These are phyloP conservation scores for Adelphocoris suturalis DNA, from an alignment of 2,888 invertebrate genomes.

Conservation along the genomic window DNA sequence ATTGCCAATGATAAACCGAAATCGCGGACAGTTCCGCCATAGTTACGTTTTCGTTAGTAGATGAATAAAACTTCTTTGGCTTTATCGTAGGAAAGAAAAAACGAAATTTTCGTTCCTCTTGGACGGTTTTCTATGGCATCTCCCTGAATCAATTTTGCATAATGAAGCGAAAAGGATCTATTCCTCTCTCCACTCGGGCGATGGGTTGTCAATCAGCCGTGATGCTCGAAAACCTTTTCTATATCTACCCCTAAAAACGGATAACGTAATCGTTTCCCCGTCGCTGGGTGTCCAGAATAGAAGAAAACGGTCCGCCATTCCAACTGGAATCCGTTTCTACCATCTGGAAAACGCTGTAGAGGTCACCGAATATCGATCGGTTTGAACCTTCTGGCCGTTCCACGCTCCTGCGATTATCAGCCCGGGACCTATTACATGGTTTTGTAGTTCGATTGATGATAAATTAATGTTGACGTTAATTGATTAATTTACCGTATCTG, in stretches of 20 bases:
- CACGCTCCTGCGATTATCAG: not conserved
- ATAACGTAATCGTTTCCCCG: conserved; percentile 6
- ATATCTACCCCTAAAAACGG: not conserved
- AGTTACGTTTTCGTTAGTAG: no score
- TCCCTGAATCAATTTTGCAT: no score
- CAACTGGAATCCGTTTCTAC: conserved; percentile 14
- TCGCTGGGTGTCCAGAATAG: conserved; percentile 5
- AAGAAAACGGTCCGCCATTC: not conserved
- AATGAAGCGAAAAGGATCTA: not conserved
- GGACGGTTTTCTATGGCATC: not conserved
- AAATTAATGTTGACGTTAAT: no score
- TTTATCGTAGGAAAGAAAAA: not conserved
- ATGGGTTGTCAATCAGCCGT: conserved; percentile 15
- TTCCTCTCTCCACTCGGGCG: not conserved
- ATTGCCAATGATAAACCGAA: no score
- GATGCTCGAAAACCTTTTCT: not conserved
- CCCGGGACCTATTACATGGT: no score
- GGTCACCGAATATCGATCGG: conserved; percentile 28
- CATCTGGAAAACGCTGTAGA: conserved; percentile 15
- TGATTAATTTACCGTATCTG: not conserved
- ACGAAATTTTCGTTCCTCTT: not conserved
- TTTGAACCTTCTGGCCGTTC: not conserved
- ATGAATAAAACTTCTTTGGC: no score
- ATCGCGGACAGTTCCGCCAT: no score
- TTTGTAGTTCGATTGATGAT: no score